Evolutionary conservation across 2,888 invertebrate genomes (phyloP).

Genomic region (Salticus scenicus): DNA sequence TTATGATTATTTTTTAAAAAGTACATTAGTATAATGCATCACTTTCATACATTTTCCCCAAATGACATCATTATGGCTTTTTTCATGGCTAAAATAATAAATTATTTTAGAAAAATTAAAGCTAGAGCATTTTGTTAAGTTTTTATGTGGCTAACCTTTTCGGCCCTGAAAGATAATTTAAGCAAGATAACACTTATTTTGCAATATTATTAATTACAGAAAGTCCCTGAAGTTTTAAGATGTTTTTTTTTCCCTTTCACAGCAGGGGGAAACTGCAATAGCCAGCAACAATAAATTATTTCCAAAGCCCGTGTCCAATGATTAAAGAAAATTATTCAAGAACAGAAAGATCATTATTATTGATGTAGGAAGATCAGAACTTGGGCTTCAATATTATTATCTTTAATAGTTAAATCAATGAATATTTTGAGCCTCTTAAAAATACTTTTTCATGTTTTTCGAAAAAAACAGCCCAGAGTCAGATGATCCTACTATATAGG

Average conservation of each 20-base stretch:
- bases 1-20: no score
- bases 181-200: slow-evolving; percentile 17
- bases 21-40: no score
- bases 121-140: slow-evolving; percentile 1
- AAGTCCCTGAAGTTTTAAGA: slow-evolving; percentile 69
- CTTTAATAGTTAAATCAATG: no score
- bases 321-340: slow-evolving; percentile 18
- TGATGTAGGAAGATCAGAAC: slow-evolving; percentile 27
- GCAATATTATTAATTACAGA: slow-evolving; percentile 15
- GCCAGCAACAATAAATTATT: slow-evolving; percentile 27
- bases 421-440: no score
- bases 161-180: slow-evolving; percentile 8
- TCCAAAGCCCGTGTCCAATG: background rate
- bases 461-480: background rate
- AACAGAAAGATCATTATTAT: background rate
- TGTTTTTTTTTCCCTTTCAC: slow-evolving; percentile 31
- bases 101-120: no score
- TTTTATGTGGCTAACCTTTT: background rate
- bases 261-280: slow-evolving; percentile 28
- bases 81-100: no score
- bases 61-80: no score
- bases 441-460: no score
- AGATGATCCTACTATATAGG: slow-evolving; percentile 49
- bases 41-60: no score
- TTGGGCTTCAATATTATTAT: background rate